Evolutionary conservation across 2,888 invertebrate species (phyloP).

Genomic region (Nasonia oneida): DNA sequence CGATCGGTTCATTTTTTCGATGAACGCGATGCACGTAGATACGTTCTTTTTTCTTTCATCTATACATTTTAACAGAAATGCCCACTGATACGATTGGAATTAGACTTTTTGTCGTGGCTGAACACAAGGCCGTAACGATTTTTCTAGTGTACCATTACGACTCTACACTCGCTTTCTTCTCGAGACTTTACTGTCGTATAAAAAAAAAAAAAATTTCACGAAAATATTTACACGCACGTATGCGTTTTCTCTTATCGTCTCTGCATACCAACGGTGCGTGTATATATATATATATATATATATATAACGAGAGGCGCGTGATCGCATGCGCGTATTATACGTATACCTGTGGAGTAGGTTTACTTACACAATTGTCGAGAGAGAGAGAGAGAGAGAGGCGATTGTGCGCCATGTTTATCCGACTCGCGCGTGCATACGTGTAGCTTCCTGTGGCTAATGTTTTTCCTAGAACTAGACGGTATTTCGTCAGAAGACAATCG

Average conservation of each 20-base stretch:
- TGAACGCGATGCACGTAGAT: too few species aligned
- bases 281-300: not conserved
- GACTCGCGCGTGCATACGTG: not conserved
- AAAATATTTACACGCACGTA: not conserved
- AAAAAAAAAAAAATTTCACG: not conserved
- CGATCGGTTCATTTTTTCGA: too few species aligned
- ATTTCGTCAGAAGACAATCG: not conserved
- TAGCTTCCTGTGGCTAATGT: not conserved
- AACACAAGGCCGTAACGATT: too few species aligned
- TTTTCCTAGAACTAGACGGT: not conserved
- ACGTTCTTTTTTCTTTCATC: too few species aligned
- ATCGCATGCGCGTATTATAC: not conserved
- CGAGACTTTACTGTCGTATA: too few species aligned
- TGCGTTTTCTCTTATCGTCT: not conserved
- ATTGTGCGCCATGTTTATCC: not conserved
- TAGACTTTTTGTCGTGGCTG: too few species aligned
- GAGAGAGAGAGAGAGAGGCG: not conserved
- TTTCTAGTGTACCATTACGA: too few species aligned
- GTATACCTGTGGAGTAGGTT: not conserved
- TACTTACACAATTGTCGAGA: constrained; percentile 8
- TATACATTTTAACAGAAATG: too few species aligned
- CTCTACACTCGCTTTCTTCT: too few species aligned
- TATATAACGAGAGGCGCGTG: not conserved
- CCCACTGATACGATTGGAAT: too few species aligned
- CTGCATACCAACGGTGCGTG: not conserved